Evolutionary conservation across 2,888 invertebrate species (phyloP), one percentile per base, ranked within the genome.

Genomic region (Microctonus brassicae): DNA sequence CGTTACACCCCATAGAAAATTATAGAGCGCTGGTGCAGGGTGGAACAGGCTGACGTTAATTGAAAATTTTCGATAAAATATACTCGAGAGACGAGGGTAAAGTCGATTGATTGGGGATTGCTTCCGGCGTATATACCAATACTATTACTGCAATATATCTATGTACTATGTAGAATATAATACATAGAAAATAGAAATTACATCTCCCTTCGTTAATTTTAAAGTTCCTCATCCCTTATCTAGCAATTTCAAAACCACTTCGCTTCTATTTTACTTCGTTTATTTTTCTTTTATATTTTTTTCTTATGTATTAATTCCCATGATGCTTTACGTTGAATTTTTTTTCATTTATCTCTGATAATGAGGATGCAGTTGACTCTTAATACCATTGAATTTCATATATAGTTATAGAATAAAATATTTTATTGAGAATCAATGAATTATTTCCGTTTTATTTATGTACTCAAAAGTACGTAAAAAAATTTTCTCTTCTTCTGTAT

Each of bases 11-110:
- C 3, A 55, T 24, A 13, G 7, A 26, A 55, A 55, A 55, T 55
- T 36, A 65, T 34, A 1, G 33, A n/a, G 34, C 10, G n/a, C n/a
- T n/a, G n/a, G n/a, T n/a, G n/a, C n/a, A n/a, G 11, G 42, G 42
- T 2, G 58, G n/a, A 33, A 29, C 29, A 57, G 29, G 57, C n/a
- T n/a, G 17, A 42, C 26, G 52, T 17, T 52, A 47, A 64, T 65
- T 65, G 55, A 65, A 65, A 65, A 24, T 65, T n/a, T 55, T 65
- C 24, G 13, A 65, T 65, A 55, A 65, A 65, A 55, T n/a, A n/a
- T 55, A 65, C 29, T 65, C 65, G 10, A 2, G 26, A 63, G 53
- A 64, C 64, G 36, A 65, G 65, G 24, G 65, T 33, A 33, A 34
- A 33, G 36, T 33, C 24, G 20, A 65, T 55, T 65, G 53, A 65